These are phyloP conservation scores for Chymomyza amoena DNA, from an alignment of 2,888 invertebrate genomes.

Conservation along the genomic window DNA sequence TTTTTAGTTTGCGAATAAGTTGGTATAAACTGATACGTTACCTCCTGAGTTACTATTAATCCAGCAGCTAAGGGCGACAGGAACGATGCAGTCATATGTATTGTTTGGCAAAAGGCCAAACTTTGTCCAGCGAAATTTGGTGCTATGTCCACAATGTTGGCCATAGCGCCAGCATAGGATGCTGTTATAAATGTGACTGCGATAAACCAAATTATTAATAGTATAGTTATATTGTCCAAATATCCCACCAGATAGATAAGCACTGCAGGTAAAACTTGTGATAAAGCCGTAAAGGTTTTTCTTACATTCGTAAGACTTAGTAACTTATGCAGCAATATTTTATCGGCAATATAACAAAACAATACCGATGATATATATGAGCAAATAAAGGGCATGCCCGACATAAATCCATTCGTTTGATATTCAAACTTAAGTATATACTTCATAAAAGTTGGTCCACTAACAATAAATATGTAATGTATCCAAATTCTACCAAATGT, in stretches of 20 bases:
- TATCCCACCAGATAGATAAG: conserved; percentile 83
- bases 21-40: conserved; percentile 69
- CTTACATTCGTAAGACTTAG: conserved; percentile 83
- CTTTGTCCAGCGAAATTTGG: conserved; percentile 88
- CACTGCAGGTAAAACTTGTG: conserved; percentile 85
- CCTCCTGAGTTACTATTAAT: conserved; percentile 81
- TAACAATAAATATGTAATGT: conserved; percentile 86
- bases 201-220: conserved; percentile 84
- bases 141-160: conserved; percentile 87
- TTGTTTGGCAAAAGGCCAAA: conserved; percentile 87
- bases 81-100: conserved; percentile 87
- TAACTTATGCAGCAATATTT: conserved; percentile 81
- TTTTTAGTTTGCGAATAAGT: background rate
- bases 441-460: conserved; percentile 86
- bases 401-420: conserved; percentile 84
- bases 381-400: conserved; percentile 85
- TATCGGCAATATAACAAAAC: conserved; percentile 85
- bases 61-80: conserved; percentile 84
- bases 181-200: conserved; percentile 86
- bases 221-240: conserved; percentile 81
- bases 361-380: conserved; percentile 85
- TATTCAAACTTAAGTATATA: conserved; percentile 84
- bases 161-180: conserved; percentile 87
- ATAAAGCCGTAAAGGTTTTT: conserved; percentile 84
- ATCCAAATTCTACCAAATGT: conserved; percentile 88